A percentile compares a stretch with the other conserved stretches of the same genome.
Conservation (phyloP, 2,113 vertebrate species). For the Pachyramphus minor region DNA sequence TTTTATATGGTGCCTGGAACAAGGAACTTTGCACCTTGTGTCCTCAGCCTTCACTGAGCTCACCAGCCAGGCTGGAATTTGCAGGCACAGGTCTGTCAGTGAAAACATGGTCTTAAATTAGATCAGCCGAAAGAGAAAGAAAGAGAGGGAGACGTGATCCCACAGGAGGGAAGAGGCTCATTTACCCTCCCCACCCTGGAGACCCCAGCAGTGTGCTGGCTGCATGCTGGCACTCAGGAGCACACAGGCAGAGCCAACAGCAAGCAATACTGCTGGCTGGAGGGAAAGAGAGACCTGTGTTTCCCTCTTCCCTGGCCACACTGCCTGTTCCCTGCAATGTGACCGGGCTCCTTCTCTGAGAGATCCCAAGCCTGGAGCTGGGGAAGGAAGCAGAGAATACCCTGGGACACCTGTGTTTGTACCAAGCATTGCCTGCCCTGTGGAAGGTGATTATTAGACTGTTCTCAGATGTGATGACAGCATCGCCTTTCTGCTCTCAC, state of each 20-base stretch:
- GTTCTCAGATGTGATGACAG: constrained; percentile 12
- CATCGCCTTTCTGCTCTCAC: neutral
- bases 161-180: rapidly evolving
- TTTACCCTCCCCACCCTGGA: neutral
- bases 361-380: rapidly evolving
- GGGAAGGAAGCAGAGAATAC: neutral
- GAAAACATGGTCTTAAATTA: neutral
- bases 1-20: neutral
- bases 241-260: rapidly evolving
- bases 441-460: neutral
- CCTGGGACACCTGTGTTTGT: neutral
- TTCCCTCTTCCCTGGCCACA: neutral
- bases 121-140: neutral
- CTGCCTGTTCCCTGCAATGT: neutral
- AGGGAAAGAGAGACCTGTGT: neutral
- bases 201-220: neutral
- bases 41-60: neutral
- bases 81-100: neutral
- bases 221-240: neutral
- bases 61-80: neutral
- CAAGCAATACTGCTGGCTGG: rapidly evolving
- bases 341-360: neutral
- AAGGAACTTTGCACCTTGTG: neutral
- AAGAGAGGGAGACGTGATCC: neutral
- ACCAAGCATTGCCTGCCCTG: neutral